Base-by-base conservation (phyloP, 2,888 invertebrate genomes). In the Suillia variegata region DNA sequence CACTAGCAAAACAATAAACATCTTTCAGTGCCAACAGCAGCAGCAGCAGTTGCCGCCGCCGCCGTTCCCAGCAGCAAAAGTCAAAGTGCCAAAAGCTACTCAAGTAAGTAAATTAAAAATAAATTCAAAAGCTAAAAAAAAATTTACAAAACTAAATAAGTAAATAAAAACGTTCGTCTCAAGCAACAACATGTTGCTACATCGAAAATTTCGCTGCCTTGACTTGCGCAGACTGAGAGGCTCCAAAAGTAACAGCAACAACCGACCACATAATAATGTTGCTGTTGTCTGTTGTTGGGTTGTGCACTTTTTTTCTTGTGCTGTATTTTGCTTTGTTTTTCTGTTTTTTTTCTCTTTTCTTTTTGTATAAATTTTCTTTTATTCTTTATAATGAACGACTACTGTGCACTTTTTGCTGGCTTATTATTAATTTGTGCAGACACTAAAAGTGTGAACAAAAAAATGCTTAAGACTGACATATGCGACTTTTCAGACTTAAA, bases 161-260 rank as follows among this genome's bases (percentile, higher is more conserved):
- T n/a, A n/a, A n/a, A n/a, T n/a, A n/a, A n/a, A n/a, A n/a, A n/a
- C n/a, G 8, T 45, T 17, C 18, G 45, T 45, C 45, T 45, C 17
- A 17, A 17, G 45, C 8, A 38, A n/a, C 45, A 45, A 45, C 20
- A 45, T 38, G 38, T 38, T 38, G 38, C n/a, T 38, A n/a, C 45
- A 8, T 20, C 45, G n/a, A n/a, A 8, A 38, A 31, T 12, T 31
- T 31, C 12, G 31, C 31, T 38, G n/a, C 38, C 38, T 38, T n/a
- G 13, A 20, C 45, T 45, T 45, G 45, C 18, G 45, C 45, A 45
- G 45, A 45, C 45, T 45, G 17, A 4, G 13, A 20, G 45, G 13
- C 45, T 45, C 45, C 45, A 45, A 45, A 45, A n/a, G n/a, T n/a
- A n/a, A n/a, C n/a, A n/a, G 4, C 13, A 45, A 45, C 20, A 45